Base-by-base conservation (phyloP, 2,797 vertebrate genomes). In the Myripristis murdjan region DNA sequence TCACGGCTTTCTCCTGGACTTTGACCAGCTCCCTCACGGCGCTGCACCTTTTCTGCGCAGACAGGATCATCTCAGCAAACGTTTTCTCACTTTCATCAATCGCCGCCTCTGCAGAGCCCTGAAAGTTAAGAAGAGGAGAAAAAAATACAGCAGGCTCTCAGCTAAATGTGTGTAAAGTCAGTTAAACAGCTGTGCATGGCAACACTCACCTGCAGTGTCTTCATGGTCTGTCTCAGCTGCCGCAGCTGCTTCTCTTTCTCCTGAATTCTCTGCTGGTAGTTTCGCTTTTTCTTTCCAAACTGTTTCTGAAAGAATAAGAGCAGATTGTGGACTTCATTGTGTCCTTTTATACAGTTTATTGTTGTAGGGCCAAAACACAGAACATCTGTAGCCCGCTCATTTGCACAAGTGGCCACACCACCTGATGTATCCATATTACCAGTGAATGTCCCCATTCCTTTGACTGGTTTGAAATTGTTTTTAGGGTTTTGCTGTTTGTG, bases 261-360 rank as follows among this genome's bases (percentile, higher is more conserved):
- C 46, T 91, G 75, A 46, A 92, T 82, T 39, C 52, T 82, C 53
- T 88, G 87, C 54, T 85, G 90, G 31, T 86, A 90, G 46, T 51
- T 79, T 81, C 66, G 77, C 24, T 88, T 87, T 52, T 82, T 86
- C 46, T 88, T 86, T 10, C 60, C 86, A 64, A 93, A 64, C 43
- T 84, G 77, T 67, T 79, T 89, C 93, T 94, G 83, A 55, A 77
- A 81, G 55, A 0, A n/a, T 31, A 31, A 31, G 49, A 73, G 18
- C 2, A 54, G 16, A 23, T 6, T 28, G 10, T 37, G 46, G 14
- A 65, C 0, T 1, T 9, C 11, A 4, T 2, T 26, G 48, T 51
- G 12, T 39, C 12, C 3, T 39, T 12, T 39, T 14, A 12, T 14
- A 39, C 26, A 28, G 2, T 28, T 31, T 31, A 2, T 31, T 31